Conservation (phyloP, 2,888 invertebrate species). For the Drosophila pegasa region DNA sequence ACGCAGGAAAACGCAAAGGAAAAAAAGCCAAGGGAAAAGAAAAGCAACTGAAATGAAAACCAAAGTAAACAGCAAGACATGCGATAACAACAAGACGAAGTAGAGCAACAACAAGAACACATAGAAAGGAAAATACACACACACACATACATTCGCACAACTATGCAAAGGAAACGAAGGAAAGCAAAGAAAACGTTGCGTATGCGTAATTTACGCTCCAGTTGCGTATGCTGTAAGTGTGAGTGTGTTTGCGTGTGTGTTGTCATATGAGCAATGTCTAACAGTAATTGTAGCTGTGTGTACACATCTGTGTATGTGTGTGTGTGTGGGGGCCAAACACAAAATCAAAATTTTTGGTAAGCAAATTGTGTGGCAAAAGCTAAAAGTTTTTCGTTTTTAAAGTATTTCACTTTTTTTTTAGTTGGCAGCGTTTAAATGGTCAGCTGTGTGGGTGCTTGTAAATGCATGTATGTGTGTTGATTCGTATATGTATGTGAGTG, state of each 20-base stretch:
- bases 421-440: conserved; percentile 46
- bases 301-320: conserved; percentile 13
- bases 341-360: conserved; percentile 52
- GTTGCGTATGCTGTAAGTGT: conserved; percentile 62
- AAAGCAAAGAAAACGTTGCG: conserved; percentile 70
- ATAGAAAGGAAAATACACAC: conserved; percentile 29
- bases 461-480: conserved; percentile 14
- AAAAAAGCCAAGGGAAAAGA: conserved; percentile 9
- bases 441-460: conserved; percentile 14
- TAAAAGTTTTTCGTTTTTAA: conserved; percentile 47
- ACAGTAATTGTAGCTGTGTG: conserved; percentile 23
- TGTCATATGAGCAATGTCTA: conserved; percentile 34
- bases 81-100: conserved; percentile 66
- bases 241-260: conserved; percentile 32
- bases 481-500: conserved; percentile 22
- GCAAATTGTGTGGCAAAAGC: conserved; percentile 67
- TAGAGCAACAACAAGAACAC: conserved; percentile 32
- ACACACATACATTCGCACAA: conserved; percentile 24
- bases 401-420: conserved; percentile 46
- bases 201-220: conserved; percentile 80
- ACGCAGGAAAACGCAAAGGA: conserved; percentile 56
- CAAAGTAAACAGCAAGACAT: conserved; percentile 74
- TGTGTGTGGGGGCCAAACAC: conserved; percentile 29
- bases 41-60: conserved; percentile 57
- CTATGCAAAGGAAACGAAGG: conserved; percentile 50